Percentiles rank a stretch among this genome's conserved stretches.
Conservation (phyloP, 2,888 invertebrate species). For the Aleiodes alternator region DNA sequence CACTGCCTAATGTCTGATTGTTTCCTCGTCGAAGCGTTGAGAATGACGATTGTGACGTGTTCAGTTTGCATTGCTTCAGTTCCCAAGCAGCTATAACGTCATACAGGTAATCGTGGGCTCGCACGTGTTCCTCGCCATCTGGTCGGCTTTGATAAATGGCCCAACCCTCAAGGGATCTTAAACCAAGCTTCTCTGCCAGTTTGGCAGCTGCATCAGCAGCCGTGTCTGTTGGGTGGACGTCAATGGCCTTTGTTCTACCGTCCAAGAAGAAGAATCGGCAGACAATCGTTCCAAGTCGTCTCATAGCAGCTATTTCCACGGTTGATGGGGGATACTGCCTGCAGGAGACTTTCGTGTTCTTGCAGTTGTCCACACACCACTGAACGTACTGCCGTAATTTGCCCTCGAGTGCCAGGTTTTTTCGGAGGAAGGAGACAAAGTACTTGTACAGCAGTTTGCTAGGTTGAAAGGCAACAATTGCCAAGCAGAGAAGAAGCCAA, state of each 20-base stretch:
- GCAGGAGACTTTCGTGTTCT: constrained; percentile 88
- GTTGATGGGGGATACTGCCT: constrained; percentile 92
- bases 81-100: constrained; percentile 98
- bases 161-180: constrained; percentile 93
- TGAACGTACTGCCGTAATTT: constrained; percentile 90
- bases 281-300: constrained; percentile 92
- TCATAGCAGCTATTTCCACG: constrained; percentile 95
- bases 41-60: constrained; percentile 76
- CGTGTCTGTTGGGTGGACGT: constrained; percentile 96
- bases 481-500: constrained; percentile 92
- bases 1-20: constrained; percentile 85
- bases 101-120: constrained; percentile 93
- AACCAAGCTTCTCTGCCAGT: constrained; percentile 90
- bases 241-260: constrained; percentile 95
- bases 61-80: constrained; percentile 81
- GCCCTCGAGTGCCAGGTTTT: constrained; percentile 82
- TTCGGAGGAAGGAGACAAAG: constrained; percentile 85
- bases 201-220: constrained; percentile 93
- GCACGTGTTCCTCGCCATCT: constrained; percentile 92
- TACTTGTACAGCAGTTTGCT: constrained; percentile 89
- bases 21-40: constrained; percentile 78
- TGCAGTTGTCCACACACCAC: constrained; percentile 95
- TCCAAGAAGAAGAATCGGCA: constrained; percentile 97
- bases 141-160: constrained; percentile 93
- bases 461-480: constrained; percentile 95